Evolutionary conservation across 2,888 invertebrate genomes (phyloP), one percentile per base, ranked within the genome.

Genomic region (Rhamnusium bicolor): DNA sequence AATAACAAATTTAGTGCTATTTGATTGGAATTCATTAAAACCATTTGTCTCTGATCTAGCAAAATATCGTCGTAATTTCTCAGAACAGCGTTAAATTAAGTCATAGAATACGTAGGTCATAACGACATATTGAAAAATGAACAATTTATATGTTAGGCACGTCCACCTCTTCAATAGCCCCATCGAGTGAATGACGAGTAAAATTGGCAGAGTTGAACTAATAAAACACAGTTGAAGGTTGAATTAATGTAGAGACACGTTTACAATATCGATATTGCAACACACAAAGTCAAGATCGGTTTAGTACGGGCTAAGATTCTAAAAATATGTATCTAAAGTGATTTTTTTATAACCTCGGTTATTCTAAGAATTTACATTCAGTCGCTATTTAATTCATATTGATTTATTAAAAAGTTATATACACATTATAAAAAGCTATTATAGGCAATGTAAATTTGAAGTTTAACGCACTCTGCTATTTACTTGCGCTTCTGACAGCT

Each of bases 221-320:
- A 80, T 81, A 80, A 80, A 82, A 77, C 76, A 72, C 79, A 80
- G 82, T 83, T 83, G 82, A 82, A 82, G 82, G 82, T 79, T 81
- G 78, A 76, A 81, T 80, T 75, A 80, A 80, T 82, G 71, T 78
- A 75, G 68, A 61, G 63, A 72, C 32, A 29, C 53, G 65, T 53
- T 53, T 32, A 53, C 29, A 54, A 66, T 66, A 66, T 66, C 65
- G 65, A 66, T 66, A 66, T 24, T 53, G 40, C 47, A 32, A 32
- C 65, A 40, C 32, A 66, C 65, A 66, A 66, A 66, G 65, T 66
- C 65, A 66, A 66, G 65, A 53, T 66, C 65, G 65, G 32, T 14
- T 21, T 63, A 63, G 63, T 49, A 47, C 47, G 47, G 63, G 24
- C 40, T 14, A n/a, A 40, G 40, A 12, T 1, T 40, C 40, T 40